Evolutionary conservation across 2,113 vertebrate genomes (phyloP).

Genomic region (Carassius gibelio): DNA sequence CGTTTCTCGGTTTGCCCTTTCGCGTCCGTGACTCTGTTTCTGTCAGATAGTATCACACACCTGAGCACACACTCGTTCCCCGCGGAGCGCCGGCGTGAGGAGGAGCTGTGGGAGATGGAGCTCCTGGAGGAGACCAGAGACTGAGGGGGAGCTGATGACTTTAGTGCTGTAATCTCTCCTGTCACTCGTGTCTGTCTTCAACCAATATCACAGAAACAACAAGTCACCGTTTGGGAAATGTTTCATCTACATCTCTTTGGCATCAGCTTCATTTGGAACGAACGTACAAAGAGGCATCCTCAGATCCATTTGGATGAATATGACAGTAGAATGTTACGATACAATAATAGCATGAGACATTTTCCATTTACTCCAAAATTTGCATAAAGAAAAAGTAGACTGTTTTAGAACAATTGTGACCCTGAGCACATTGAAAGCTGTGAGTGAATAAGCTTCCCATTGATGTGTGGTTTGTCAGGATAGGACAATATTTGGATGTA

Average conservation of each 20-base stretch:
- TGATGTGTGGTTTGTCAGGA: too few relatives aligned
- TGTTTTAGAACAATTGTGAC: background rate
- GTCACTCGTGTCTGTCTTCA: background rate
- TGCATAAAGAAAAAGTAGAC: background rate
- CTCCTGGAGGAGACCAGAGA: slow-evolving; percentile 8
- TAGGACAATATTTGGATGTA: too few relatives aligned
- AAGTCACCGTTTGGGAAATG: background rate
- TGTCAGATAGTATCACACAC: slow-evolving; percentile 78
- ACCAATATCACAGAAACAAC: background rate
- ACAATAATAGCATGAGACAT: background rate
- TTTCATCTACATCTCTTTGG: background rate
- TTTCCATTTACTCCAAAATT: background rate
- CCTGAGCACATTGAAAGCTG: too few relatives aligned
- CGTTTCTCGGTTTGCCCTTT: slow-evolving; percentile 27
- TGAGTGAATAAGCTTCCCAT: too few relatives aligned
- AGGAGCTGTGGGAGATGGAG: slow-evolving; percentile 31
- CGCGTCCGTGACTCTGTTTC: slow-evolving; percentile 62
- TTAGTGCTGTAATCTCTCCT: background rate
- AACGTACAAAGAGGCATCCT: background rate
- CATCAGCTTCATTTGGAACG: background rate
- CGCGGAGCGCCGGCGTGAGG: slow-evolving; percentile 45
- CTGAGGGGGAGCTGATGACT: background rate
- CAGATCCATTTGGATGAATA: background rate
- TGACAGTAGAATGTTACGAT: background rate
- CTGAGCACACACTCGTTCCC: slow-evolving; percentile 65